Evolutionary conservation across 1,140 invertebrate species (phyloP).

Genomic region (Drosophila subpulchrella): DNA sequence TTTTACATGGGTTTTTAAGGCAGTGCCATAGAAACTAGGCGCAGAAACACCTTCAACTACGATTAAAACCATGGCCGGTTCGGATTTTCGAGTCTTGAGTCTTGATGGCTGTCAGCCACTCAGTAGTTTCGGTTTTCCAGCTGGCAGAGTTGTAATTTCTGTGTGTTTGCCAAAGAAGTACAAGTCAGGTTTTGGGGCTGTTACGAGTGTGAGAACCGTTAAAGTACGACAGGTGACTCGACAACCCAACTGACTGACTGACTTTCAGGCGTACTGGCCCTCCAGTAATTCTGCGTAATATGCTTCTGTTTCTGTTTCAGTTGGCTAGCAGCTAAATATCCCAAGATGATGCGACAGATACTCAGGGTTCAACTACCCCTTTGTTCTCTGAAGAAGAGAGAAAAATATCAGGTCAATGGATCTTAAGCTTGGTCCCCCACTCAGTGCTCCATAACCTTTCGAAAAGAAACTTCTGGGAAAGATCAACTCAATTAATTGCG

Average conservation of each 20-base stretch:
- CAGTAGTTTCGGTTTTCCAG: slow-evolving; percentile 7
- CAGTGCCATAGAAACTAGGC: slow-evolving; percentile 14
- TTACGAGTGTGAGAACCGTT: slow-evolving; percentile 77
- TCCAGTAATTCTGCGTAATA: slow-evolving; percentile 37
- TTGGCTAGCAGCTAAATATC: slow-evolving; percentile 49
- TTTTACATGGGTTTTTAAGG: not conserved
- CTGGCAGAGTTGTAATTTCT: slow-evolving; percentile 60
- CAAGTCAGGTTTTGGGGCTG: slow-evolving; percentile 56
- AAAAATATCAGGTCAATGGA: slow-evolving; percentile 25
- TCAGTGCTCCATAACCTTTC: not conserved
- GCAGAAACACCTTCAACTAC: slow-evolving; percentile 46
- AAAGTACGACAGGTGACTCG: slow-evolving; percentile 58
- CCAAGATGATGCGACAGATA: slow-evolving; percentile 76
- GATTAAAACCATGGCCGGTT: slow-evolving; percentile 48
- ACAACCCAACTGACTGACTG: slow-evolving; percentile 47
- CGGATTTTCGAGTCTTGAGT: slow-evolving; percentile 1
- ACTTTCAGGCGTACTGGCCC: slow-evolving; percentile 23
- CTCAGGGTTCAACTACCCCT: slow-evolving; percentile 53
- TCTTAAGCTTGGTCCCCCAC: not conserved
- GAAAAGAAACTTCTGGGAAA: slow-evolving; percentile 13
- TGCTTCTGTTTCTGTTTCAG: slow-evolving; percentile 43
- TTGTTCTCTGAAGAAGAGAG: slow-evolving; percentile 8
- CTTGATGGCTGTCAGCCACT: slow-evolving; percentile 40
- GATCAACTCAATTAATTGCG: slow-evolving; percentile 31
- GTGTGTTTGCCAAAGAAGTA: slow-evolving; percentile 67